Evolutionary conservation across 2,113 vertebrate species (phyloP), one percentile per base, ranked within the genome.

Genomic region (Odontophorus gujanensis): DNA sequence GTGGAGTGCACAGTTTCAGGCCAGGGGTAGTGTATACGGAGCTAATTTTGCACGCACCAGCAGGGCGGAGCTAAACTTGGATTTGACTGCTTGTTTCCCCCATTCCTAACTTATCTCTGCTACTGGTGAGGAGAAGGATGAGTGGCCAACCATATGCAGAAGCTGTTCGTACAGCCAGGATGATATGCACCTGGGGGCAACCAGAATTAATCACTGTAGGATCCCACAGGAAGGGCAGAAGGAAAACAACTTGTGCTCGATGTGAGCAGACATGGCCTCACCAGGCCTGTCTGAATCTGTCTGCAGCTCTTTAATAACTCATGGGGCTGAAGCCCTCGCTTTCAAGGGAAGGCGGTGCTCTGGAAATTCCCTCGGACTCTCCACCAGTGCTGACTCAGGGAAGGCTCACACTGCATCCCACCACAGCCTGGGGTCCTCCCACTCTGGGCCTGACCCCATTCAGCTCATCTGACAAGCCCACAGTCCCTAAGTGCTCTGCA

Each of bases 271-370:
- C 0, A 0, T 51, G 61, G 80, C 72, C 76, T 59, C 66, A 8
- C 16, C 69, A 77, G 92, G 85, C 94, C 93, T 95, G 94, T 86
- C 94, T 95, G 93, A 95, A 95, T 93, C 69, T 94, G 93, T 96
- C 82, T 94, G 66, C 57, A 57, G 61, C 82, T 81, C 73, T 88
- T 94, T 83, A 85, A 94, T 75, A 77, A 88, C 79, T 78, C 0
- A 0, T n/a, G 36, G 82, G 76, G 89, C 78, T 78, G 89, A 87
- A 92, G 81, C 65, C 72, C 72, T 97, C 22, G 20, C 40, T 66
- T 83, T 83, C 59, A 58, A 2, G 10, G 67, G 67, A 83, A 94
- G 85, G 93, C 25, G 1, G 91, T 51, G 26, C 83, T 87, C 92
- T 95, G 95, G 94, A 95, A 94, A 94, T 91, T 96, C 94, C 96